These are phyloP conservation scores for Coreius guichenoti DNA, from an alignment of 2,797 vertebrate species.

Conservation along the genomic window DNA sequence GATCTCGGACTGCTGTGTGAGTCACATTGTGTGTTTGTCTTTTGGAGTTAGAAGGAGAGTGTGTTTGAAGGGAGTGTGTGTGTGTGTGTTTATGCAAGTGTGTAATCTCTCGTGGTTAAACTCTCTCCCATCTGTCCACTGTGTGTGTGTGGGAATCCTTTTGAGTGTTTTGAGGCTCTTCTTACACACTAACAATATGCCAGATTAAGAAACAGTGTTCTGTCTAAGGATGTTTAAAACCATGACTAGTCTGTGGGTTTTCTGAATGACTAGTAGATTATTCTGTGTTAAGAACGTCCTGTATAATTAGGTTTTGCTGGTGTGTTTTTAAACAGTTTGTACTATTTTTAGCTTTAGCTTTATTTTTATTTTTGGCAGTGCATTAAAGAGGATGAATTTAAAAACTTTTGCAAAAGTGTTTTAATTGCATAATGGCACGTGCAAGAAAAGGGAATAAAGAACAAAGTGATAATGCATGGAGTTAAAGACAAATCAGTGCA, in stretches of 20 bases:
- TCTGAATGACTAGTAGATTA: background rate
- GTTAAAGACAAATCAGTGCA: background rate
- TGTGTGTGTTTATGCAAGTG: constrained; percentile 17
- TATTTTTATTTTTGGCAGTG: background rate
- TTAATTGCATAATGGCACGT: background rate
- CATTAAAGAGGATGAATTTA: background rate
- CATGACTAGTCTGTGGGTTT: background rate
- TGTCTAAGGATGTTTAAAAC: background rate
- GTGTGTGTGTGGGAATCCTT: constrained; percentile 1
- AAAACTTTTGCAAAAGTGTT: background rate
- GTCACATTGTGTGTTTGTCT: constrained; percentile 35
- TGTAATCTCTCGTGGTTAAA: constrained; percentile 51
- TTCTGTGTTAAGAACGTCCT: background rate
- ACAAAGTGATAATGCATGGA: background rate
- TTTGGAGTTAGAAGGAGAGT: constrained; percentile 12
- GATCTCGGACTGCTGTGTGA: constrained; percentile 19
- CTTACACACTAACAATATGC: background rate
- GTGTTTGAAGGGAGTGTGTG: background rate
- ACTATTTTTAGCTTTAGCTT: background rate
- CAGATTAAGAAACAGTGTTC: background rate
- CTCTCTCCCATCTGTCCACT: constrained; percentile 47
- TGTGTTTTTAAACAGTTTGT: background rate
- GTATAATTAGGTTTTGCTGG: background rate
- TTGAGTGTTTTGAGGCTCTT: background rate
- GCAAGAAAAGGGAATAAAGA: background rate